These are phyloP conservation scores for Hartigia nigra DNA, from an alignment of 2,888 invertebrate species.

Conservation along the genomic window DNA sequence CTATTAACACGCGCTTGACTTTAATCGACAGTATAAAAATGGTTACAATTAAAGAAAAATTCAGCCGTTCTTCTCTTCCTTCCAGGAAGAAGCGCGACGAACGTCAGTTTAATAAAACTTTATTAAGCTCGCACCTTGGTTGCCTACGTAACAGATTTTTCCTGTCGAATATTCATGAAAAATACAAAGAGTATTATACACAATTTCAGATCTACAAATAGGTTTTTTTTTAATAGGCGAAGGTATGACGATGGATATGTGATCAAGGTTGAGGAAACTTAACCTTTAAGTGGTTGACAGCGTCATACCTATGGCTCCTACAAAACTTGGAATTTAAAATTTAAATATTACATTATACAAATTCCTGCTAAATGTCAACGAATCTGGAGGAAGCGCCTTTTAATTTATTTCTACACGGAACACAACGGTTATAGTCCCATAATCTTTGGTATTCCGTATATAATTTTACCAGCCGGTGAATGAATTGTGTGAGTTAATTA, in stretches of 20 bases:
- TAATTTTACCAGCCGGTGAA: neutral
- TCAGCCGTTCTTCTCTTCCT: neutral
- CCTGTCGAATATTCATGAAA: neutral
- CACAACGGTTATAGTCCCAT: neutral
- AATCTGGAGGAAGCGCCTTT: neutral
- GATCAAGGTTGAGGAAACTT: neutral
- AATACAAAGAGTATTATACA: neutral
- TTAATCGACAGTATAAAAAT: neutral
- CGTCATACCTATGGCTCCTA: too few species aligned
- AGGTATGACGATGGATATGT: neutral
- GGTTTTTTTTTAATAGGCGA: neutral
- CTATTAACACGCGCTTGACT: neutral
- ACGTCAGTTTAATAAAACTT: neutral
- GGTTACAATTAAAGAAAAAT: neutral
- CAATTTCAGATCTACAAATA: neutral
- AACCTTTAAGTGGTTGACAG: too few species aligned
- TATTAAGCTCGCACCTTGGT: neutral
- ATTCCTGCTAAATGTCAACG: too few species aligned
- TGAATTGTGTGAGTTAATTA: neutral
- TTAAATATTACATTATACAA: too few species aligned
- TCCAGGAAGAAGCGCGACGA: neutral
- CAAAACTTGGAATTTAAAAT: too few species aligned
- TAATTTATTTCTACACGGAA: neutral
- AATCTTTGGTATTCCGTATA: neutral
- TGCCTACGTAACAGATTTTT: too few species aligned